Evolutionary conservation across 1,140 invertebrate genomes (phyloP).

Genomic region (Achroia grisella): DNA sequence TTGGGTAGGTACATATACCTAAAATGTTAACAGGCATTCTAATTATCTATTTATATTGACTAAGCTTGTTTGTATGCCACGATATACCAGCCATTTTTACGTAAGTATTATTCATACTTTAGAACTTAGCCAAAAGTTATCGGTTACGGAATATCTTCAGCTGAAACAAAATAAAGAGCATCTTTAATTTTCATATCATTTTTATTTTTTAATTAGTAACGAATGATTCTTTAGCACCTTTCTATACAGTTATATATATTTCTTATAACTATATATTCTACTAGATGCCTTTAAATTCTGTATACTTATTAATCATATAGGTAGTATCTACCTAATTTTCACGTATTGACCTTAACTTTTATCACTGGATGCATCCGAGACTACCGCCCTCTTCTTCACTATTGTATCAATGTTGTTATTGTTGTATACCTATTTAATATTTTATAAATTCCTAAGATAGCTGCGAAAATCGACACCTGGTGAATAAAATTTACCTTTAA

Average conservation of each 20-base stretch:
- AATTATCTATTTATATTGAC: no score
- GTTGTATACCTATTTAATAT: conserved; percentile 16
- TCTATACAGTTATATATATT: conserved; percentile 12
- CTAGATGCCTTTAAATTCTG: conserved; percentile 23
- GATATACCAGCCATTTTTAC: no score
- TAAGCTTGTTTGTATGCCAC: no score
- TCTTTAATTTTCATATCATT: no score
- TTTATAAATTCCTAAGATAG: conserved; percentile 12
- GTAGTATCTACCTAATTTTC: conserved; percentile 15
- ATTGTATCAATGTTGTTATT: conserved; percentile 68
- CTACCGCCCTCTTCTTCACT: conserved; percentile 67
- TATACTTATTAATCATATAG: conserved; percentile 8
- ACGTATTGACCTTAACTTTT: conserved; percentile 30
- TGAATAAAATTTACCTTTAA: conserved; percentile 7
- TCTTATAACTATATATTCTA: conserved; percentile 14
- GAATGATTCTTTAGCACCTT: conserved; percentile 26
- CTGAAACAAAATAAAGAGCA: no score
- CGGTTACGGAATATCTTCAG: no score
- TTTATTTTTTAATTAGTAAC: conserved; percentile 16
- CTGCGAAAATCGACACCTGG: conserved; percentile 9
- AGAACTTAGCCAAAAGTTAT: no score
- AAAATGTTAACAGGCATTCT: no score
- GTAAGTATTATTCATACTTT: no score
- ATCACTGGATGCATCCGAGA: conserved; percentile 48
- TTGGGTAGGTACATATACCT: no score